Conservation (phyloP, 1,140 invertebrate genomes). For the Caenorhabditis inopinata region DNA sequence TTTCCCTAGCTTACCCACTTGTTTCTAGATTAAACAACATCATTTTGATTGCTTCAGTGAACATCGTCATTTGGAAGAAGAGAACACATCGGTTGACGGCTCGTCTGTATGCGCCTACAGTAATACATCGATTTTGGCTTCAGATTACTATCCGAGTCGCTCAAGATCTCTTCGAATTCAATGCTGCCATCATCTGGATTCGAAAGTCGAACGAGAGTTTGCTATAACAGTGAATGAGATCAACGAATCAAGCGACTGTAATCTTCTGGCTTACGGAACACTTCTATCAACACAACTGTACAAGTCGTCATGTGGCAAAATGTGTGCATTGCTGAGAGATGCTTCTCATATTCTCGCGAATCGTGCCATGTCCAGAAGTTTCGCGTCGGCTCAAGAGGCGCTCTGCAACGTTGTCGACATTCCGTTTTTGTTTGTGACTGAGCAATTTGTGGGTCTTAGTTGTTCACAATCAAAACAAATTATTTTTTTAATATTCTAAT, state of each 20-base stretch:
- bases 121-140: not conserved
- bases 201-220: not conserved
- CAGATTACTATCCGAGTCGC: constrained; percentile 39
- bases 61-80: constrained; percentile 12
- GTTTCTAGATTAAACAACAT: not conserved
- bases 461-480: not conserved
- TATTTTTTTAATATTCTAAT: not conserved
- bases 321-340: constrained; percentile 66
- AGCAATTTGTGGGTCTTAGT: constrained; percentile 66
- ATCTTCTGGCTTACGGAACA: not conserved
- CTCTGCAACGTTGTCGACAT: constrained; percentile 68
- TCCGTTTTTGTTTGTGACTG: constrained; percentile 69
- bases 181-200: constrained; percentile 37
- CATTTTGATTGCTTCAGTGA: not conserved
- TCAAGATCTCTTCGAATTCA: constrained; percentile 25
- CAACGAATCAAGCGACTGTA: not conserved
- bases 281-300: not conserved
- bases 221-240: not conserved
- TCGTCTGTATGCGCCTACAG: constrained; percentile 27
- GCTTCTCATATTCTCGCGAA: constrained; percentile 56
- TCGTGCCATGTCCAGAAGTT: constrained; percentile 51
- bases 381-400: constrained; percentile 66
- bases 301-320: constrained; percentile 20
- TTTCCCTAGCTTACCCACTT: too few species aligned
- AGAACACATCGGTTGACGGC: constrained; percentile 30